Conservation (phyloP, 2,888 invertebrate genomes). For the Apomyelois bistriatella region DNA sequence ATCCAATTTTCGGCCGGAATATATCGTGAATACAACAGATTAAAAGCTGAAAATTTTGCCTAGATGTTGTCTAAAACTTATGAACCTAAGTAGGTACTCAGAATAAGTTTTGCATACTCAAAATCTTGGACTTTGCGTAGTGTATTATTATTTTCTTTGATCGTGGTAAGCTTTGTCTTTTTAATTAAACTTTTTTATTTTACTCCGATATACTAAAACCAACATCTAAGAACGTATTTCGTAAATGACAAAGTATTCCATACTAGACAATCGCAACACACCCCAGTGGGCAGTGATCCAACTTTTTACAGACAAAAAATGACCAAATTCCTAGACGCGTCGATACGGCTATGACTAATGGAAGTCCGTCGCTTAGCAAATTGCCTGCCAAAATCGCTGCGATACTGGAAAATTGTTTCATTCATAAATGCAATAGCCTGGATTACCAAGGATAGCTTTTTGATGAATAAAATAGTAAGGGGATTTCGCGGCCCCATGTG, state of each 20-base stretch:
- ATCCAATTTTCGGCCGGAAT: constrained; percentile 69
- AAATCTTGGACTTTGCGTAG: too few relatives aligned
- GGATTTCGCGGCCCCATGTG: constrained; percentile 55
- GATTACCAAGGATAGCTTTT: constrained; percentile 57
- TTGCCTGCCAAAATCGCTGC: constrained; percentile 65
- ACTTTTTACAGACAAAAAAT: constrained; percentile 62
- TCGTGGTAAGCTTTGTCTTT: too few relatives aligned
- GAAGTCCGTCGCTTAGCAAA: constrained; percentile 63
- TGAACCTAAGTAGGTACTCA: too few relatives aligned
- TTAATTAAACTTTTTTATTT: too few relatives aligned
- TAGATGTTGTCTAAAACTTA: too few relatives aligned
- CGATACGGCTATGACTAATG: constrained; percentile 74
- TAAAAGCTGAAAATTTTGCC: too few relatives aligned
- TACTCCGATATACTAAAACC: too few relatives aligned
- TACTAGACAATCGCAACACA: constrained; percentile 22
- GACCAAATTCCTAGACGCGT: constrained; percentile 62
- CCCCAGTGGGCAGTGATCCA: constrained; percentile 51
- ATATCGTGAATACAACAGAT: constrained; percentile 49
- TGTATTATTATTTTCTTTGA: too few relatives aligned
- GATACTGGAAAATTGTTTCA: constrained; percentile 77
- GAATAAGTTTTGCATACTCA: too few relatives aligned
- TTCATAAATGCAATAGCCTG: constrained; percentile 68
- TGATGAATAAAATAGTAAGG: constrained; percentile 63
- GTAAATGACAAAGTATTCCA: constrained; percentile 26
- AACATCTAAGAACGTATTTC: constrained; percentile 26